Evolutionary conservation across 2,888 invertebrate genomes (phyloP), one percentile per base, ranked within the genome.

Genomic region (Sisyra terminalis): DNA sequence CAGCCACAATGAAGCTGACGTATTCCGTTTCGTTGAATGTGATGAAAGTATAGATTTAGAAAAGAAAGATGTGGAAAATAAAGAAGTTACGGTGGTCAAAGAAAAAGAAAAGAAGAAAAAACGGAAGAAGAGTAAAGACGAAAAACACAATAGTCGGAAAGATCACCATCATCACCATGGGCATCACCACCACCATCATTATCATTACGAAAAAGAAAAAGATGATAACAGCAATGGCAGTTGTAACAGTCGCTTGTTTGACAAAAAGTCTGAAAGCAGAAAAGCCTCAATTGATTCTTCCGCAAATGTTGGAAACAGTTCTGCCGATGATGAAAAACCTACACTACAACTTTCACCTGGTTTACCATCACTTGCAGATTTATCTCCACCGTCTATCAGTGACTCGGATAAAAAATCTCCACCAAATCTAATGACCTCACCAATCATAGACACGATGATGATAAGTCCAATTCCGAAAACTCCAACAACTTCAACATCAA

Each of bases 71-170:
- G 54, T 69, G 53, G 69, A 65, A 50, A 55, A 69, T 52, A 66
- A 71, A 60, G 73, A 81, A 49, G 66, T 66, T 41, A 24, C 7
- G 5, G 24, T 24, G 5, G 24, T 24, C 7, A 24, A 24, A 24
- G 24, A 24, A 7, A 81, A 78, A 55, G 84, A 85, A 51, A 84
- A 80, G 61, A 85, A 82, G 60, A 87, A 87, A 63, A 87, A 86
- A 58, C 77, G 84, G 52, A 87, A 86, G 58, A 82, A 79, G 55
- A 83, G 75, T 42, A 83, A 78, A 57, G 86, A 86, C 52, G 85
- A 85, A 46, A 72, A 75, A 48, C 74, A 76, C 49, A 74, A 70
- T 53, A 73, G 79, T 30, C 73, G 72, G 54, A 72, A 75, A 47
- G 73, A 76, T 53, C 74, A 77, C 55, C 75, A 75, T 55, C 73